Evolutionary conservation across 2,113 vertebrate genomes (phyloP), one percentile per base, ranked within the genome.

Genomic region (Elaphurus davidianus): DNA sequence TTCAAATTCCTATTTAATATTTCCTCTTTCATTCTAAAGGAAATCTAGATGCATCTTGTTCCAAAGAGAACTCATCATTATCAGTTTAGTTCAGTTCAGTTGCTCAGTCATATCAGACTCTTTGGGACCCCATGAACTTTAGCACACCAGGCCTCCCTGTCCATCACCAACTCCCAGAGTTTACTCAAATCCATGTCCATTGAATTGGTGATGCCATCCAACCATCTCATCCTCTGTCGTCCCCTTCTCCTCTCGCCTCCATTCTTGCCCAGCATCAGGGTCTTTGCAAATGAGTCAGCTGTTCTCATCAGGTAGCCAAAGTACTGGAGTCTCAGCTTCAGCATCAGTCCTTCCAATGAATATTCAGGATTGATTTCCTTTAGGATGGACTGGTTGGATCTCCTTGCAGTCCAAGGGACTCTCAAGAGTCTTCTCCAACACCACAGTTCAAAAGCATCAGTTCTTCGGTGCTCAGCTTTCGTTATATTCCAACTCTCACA

Each of bases 381-480:
- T 36, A 71, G n/a, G 9, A 23, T 71, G 17, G n/a, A 36, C 9
- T 71, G 17, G n/a, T 71, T 36, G n/a, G n/a, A 36, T 71, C 64
- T 71, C 17, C 64, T 21, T 36, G 4, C n/a, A 71, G 64, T 36
- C 4, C n/a, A 71, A 21, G 64, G 11, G 64, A 71, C n/a, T 71
- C 17, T 71, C 64, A 36, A 71, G 64, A 21, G n/a, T 71, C 2
- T 71, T 36, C 64, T 36, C 2, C n/a, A 71, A 71, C n/a, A 71
- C n/a, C n/a, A 36, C n/a, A 36, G 9, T 71, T 5, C 67, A 71
- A 71, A 71, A 71, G 67, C n/a, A 36, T 23, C 4, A 36, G 4
- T 71, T 71, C n/a, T 71, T 71, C 0, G 0, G 5, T 1, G 0
- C n/a, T 71, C n/a, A 71, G 17, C 67, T 71, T 12, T 71, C 17